Percentiles rank a stretch among this genome's conserved stretches.
These are phyloP conservation scores for Pseudopleuronectes americanus DNA, from an alignment of 2,797 vertebrate genomes.

Conservation along the genomic window DNA sequence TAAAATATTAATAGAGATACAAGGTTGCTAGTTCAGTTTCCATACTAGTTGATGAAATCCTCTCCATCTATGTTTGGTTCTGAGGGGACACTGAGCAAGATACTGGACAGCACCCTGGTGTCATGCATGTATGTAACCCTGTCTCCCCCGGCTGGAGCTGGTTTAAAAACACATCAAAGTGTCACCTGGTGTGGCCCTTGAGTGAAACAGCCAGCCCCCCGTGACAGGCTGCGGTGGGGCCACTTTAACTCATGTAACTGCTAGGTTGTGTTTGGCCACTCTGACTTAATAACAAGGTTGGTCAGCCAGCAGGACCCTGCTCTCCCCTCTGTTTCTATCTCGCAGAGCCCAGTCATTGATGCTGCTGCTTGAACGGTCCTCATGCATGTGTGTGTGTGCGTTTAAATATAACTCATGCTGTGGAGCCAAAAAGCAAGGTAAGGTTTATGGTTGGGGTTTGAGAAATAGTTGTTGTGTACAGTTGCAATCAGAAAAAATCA, in stretches of 20 bases:
- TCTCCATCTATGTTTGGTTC: too few species aligned
- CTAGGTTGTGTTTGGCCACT: conserved; percentile 48
- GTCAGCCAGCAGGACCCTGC: conserved; percentile 62
- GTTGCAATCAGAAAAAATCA: too few species aligned
- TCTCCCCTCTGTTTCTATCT: conserved; percentile 49
- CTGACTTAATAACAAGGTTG: conserved; percentile 71
- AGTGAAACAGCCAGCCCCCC: conserved; percentile 19
- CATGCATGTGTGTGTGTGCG: background rate
- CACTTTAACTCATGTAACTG: conserved; percentile 67
- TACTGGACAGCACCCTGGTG: background rate
- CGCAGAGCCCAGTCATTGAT: conserved; percentile 28
- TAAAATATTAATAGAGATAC: background rate
- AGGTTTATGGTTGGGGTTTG: too few species aligned
- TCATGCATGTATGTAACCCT: conserved; percentile 15
- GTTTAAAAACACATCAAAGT: conserved; percentile 27
- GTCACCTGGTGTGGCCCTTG: conserved; percentile 44
- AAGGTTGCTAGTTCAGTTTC: background rate
- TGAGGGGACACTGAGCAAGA: background rate
- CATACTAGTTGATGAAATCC: background rate
- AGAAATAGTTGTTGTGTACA: too few species aligned
- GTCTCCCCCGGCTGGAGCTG: conserved; percentile 27
- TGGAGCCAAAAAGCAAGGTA: background rate
- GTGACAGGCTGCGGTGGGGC: conserved; percentile 50
- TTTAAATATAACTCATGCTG: background rate
- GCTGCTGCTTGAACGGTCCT: background rate